Conservation (phyloP, 2,113 vertebrate species). For the Phalacrocorax brasilianus region DNA sequence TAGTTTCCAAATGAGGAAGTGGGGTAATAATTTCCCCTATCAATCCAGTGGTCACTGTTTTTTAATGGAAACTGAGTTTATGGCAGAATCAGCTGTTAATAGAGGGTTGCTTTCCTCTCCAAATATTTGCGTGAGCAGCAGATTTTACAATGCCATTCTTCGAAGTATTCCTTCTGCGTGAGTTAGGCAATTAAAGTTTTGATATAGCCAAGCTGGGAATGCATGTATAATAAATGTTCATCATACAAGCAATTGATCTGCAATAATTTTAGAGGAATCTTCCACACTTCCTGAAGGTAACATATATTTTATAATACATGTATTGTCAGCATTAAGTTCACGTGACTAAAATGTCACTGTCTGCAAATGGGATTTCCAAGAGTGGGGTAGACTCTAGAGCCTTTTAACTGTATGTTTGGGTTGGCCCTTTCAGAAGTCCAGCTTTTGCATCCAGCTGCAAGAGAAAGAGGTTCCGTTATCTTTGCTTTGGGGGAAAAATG, state of each 20-base stretch:
- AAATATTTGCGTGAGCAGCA: neutral
- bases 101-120: neutral
- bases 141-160: neutral
- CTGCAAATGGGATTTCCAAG: neutral
- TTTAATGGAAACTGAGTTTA: neutral
- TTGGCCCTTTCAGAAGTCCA: neutral
- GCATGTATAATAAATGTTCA: neutral
- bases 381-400: neutral
- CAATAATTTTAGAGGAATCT: neutral
- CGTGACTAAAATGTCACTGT: neutral
- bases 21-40: neutral
- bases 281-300: neutral
- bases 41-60: neutral
- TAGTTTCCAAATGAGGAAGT: neutral
- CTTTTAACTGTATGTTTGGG: neutral
- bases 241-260: neutral
- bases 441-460: neutral
- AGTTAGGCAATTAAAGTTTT: neutral
- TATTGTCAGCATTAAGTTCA: neutral
- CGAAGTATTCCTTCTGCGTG: neutral
- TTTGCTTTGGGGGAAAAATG: neutral
- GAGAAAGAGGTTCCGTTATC: neutral
- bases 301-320: neutral
- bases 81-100: neutral
- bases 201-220: neutral